These are phyloP conservation scores for Bombycilla garrulus DNA, from an alignment of 2,113 vertebrate species.

Conservation along the genomic window DNA sequence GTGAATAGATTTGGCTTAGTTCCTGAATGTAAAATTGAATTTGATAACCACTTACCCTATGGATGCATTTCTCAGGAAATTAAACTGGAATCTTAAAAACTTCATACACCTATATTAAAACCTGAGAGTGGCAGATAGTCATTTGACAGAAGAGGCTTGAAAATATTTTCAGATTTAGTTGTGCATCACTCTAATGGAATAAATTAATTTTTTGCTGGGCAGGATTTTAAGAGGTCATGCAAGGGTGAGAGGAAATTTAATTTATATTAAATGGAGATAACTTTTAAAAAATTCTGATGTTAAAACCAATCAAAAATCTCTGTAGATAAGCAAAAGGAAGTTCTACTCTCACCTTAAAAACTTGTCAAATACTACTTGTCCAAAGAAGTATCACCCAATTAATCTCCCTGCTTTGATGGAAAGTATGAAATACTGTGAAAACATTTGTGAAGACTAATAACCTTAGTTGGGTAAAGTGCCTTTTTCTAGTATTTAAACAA, in stretches of 20 bases:
- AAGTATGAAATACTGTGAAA: background rate
- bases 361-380: background rate
- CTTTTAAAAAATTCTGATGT: background rate
- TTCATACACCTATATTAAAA: background rate
- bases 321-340: background rate
- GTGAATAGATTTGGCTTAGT: background rate
- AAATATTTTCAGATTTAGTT: background rate
- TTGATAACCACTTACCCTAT: background rate
- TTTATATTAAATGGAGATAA: background rate
- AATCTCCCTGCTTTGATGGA: background rate
- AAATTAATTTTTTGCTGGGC: background rate
- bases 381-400: background rate
- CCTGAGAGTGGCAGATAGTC: accelerated
- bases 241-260: background rate
- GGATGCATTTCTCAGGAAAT: background rate
- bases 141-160: background rate
- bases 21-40: background rate
- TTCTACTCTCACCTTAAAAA: background rate
- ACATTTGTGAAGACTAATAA: background rate
- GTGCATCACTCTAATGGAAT: background rate
- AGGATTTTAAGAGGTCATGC: background rate
- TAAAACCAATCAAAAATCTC: background rate
- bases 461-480: background rate
- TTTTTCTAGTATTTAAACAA: background rate
- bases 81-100: background rate